Base-by-base conservation (phyloP, 2,888 invertebrate species). In the Thymelicus acteon region DNA sequence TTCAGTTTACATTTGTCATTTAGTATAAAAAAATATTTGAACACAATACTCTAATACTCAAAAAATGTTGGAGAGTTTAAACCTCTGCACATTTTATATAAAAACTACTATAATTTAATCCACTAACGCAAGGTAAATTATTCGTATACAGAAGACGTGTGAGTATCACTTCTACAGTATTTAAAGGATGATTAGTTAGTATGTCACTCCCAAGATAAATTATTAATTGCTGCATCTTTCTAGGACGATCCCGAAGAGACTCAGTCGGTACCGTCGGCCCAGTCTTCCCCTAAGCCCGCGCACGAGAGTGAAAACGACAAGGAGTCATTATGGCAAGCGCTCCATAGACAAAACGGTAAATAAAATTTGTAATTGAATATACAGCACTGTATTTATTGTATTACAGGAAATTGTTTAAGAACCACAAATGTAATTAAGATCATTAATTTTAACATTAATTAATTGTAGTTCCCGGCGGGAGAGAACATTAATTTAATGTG, bases 241-340 rank as follows among this genome's bases (percentile, higher is more conserved):
- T 77, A 93, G 93, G 93, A 93, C 79, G 93, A 93, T 79, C 93
- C 93, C 24, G 93, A 93, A 73, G 93, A 93, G 75, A 93, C 93
- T 1, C 93, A 93, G 75, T 93, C 93, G 12, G 93, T 93, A 66
- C 85, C 92, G 31, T 93, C 93, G 6, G 82, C 91, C 24, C 93
- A 91, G 79, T 92, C 91, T 2, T 93, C 93, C n/a, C 94, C 87
- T 70, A 92, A 87, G 75, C 91, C 88, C 10, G 82, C 83, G 31
- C 83, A 84, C 72, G 91, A 93, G 47, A 90, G 90, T 49, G 89
- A 92, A 72, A 90, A 89, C 71, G 93, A 95, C 68, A 95, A 95
- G 87, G 94, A 94, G 67, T 94, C 95, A 0, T 85, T 95, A 49
- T 94, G 94, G 93, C 94, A 95, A 75, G 94, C 94, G 7, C 84